Conservation (phyloP, 1,140 invertebrate species). For the Euwallacea fornicatus region DNA sequence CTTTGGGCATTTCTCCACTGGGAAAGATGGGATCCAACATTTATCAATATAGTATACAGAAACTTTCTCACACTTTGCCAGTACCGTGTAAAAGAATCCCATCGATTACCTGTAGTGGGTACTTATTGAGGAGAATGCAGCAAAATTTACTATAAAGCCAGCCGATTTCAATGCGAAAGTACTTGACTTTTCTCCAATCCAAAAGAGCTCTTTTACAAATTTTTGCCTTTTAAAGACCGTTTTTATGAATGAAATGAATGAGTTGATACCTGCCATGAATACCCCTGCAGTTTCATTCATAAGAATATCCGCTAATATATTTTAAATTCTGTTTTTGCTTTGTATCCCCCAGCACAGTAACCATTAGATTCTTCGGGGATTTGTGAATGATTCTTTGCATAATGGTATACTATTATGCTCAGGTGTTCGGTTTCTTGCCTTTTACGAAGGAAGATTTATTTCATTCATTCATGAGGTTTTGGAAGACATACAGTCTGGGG, state of each 20-base stretch:
- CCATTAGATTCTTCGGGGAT: constrained; percentile 2
- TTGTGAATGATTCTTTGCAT: constrained; percentile 39
- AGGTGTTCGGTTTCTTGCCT: constrained; percentile 24
- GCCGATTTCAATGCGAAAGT: constrained; percentile 34
- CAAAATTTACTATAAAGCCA: constrained; percentile 28
- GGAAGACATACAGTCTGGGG: background rate
- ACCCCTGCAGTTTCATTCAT: constrained; percentile 13
- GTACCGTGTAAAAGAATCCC: constrained; percentile 22
- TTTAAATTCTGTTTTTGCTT: constrained; percentile 38
- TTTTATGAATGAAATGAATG: constrained; percentile 36
- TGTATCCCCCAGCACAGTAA: constrained; percentile 20
- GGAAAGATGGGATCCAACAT: background rate
- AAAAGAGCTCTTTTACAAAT: constrained; percentile 30
- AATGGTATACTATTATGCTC: constrained; percentile 33
- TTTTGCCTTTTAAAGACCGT: constrained; percentile 16
- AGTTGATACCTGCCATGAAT: constrained; percentile 19
- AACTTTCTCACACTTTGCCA: constrained; percentile 37
- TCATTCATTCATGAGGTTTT: background rate
- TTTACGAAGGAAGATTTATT: constrained; percentile 5
- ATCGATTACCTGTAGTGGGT: constrained; percentile 27
- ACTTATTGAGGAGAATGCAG: constrained; percentile 20
- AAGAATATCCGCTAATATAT: constrained; percentile 37
- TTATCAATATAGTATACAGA: background rate
- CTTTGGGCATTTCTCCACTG: background rate
- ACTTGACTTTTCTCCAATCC: constrained; percentile 36